Evolutionary conservation across 1,140 invertebrate species (phyloP), one percentile per base, ranked within the genome.

Genomic region (Drusus annulatus): DNA sequence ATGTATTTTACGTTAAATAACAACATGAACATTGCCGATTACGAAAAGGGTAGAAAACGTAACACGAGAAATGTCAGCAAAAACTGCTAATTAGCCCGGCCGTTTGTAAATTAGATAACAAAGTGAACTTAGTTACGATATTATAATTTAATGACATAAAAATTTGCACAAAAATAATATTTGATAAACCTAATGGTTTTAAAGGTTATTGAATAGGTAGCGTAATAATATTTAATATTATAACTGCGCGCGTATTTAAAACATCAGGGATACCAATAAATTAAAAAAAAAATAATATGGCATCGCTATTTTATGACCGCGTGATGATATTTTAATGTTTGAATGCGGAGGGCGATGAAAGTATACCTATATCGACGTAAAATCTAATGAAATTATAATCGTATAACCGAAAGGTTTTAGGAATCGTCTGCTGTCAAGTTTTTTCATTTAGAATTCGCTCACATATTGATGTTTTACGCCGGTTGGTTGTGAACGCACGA

Each of bases 381-480:
- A 60, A 21, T 60, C 2, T 15, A 19, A 21, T 60, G 56, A 23
- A 60, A 60, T 21, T 0, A 60, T 60, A 60, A 60, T 17, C 36
- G 36, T 45, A 10, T 45, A 45, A 45, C 10, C 36, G 36, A 45
- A 60, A 60, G n/a, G 17, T 60, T 60, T 60, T 17, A 17, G 7
- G 23, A 17, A 60, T 60, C 19, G 8, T 60, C 0, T 21, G 10
- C 17, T 60, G 17, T 13, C 56, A 17, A 8, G n/a, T 45, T 68
- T 68, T 68, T 68, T 68, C 63, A 68, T 68, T 68, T 31, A 68
- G n/a, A 45, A 63, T 17, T 56, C n/a, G 54, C 19, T 56, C 58
- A 21, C n/a, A 60, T 68, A 45, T 17, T 68, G 31, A 36, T 60
- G 56, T 60, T 60, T 60, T 23, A 23, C 23, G 56, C 56, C 10